Conservation (phyloP, 1,140 invertebrate genomes). For the Pseudomyrmex concolor region DNA sequence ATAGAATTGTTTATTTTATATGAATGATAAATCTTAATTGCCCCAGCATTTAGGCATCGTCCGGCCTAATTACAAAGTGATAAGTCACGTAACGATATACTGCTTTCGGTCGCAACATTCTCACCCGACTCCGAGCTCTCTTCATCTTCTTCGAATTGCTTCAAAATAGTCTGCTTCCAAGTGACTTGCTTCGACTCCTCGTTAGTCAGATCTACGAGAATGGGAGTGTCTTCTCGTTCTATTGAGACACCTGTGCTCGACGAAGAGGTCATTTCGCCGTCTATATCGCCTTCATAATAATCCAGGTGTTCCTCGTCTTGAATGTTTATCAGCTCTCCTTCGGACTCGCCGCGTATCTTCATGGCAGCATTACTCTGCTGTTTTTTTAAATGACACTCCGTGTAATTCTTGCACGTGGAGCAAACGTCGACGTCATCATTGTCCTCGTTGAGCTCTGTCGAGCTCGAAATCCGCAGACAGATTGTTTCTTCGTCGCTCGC, state of each 20-base stretch:
- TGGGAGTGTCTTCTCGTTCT: neutral
- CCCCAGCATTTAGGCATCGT: neutral
- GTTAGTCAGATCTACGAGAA: constrained; percentile 64
- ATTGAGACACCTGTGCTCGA: neutral
- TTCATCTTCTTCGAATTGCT: constrained; percentile 24
- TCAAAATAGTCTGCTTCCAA: constrained; percentile 60
- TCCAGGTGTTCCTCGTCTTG: constrained; percentile 18
- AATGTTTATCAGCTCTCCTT: neutral
- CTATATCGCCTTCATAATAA: constrained; percentile 11
- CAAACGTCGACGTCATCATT: neutral
- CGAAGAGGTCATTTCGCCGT: neutral
- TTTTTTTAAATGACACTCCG: constrained; percentile 31
- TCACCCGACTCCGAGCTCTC: constrained; percentile 32
- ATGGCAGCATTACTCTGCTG: neutral
- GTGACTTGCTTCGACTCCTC: constrained; percentile 53
- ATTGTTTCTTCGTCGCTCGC: neutral
- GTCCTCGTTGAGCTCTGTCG: constrained; percentile 2
- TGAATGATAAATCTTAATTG: too few relatives aligned
- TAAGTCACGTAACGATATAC: neutral
- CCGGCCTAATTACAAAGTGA: neutral
- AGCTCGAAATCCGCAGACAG: constrained; percentile 35
- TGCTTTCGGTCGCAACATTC: neutral
- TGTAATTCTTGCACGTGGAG: constrained; percentile 41
- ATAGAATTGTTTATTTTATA: too few relatives aligned
- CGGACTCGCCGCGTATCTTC: neutral